Base-by-base conservation (phyloP, 1,140 invertebrate genomes). In the Eueides isabella region DNA sequence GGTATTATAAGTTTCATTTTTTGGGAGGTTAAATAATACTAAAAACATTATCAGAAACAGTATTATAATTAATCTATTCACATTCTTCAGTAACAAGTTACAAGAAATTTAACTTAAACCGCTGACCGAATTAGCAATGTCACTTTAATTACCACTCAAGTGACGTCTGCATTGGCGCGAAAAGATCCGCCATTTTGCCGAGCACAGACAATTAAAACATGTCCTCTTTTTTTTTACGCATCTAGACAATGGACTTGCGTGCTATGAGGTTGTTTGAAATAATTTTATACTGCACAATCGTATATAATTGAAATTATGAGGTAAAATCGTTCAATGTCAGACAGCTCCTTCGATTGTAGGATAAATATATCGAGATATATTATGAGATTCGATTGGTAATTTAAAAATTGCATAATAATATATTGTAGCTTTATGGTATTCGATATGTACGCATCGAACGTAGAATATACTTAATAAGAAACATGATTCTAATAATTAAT, bases 161-260 rank as follows among this genome's bases (percentile, higher is more conserved):
- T 55, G 66, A 67, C 41, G 66, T 67, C 19, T 67, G 48, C 44
- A 67, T 30, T 67, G 41, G 66, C 66, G 66, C 69, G 61, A 71
- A 71, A 71, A 38, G 16, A 38, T 41, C 69, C 31, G 69, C 69
- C 69, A 71, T 71, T 71, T 71, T 29, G 16, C 61, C 35, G 69
- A 19, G 69, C 69, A 62, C 62, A 71, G 61, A 71, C 26, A 63
- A 71, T 71, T 71, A 71, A 71, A 67, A 67, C 41, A 44, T 64
- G 55, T 62, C 23, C 61, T 23, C 16, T 31, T 66, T 55, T 72
- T 64, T 72, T 72, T 63, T 48, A 71, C 33, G 35, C 29, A 71
- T 44, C 62, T 44, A 71, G 69, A 71, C 69, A 71, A 71, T 71
- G 62, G 69, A 41, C 26, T 71, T 41, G 69, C 69, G 69, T 71